phyloP scores from a whole-genome alignment of 1,140 invertebrate species.

The Drosophila seguyi region DNA sequence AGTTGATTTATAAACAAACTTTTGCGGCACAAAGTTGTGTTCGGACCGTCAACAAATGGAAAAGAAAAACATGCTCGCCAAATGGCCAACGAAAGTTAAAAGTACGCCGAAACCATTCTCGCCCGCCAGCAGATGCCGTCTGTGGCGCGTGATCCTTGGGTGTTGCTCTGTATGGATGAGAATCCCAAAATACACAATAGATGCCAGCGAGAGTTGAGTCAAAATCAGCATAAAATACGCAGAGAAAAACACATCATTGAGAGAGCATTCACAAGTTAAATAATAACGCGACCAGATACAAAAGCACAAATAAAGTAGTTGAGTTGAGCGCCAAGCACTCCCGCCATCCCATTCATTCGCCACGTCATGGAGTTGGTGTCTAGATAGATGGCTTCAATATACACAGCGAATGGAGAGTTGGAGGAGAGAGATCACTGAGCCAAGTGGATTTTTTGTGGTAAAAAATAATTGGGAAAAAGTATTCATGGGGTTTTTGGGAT shows the following conservation, averaged over 20 bases:
- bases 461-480: not conserved
- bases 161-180: conserved; percentile 7
- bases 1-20: conserved; percentile 81
- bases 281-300: conserved; percentile 56
- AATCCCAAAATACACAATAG: conserved; percentile 50
- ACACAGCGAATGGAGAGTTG: conserved; percentile 13
- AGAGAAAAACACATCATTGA: conserved; percentile 53
- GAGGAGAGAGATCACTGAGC: conserved; percentile 4
- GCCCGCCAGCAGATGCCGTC: conserved; percentile 18
- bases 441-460: not conserved
- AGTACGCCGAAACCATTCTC: conserved; percentile 41
- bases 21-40: conserved; percentile 67
- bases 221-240: conserved; percentile 56
- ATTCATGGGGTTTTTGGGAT: not conserved
- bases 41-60: conserved; percentile 67
- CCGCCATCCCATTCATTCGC: not conserved
- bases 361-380: conserved; percentile 24
- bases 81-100: conserved; percentile 74
- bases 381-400: conserved; percentile 41
- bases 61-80: conserved; percentile 59
- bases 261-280: conserved; percentile 59
- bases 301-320: conserved; percentile 62
- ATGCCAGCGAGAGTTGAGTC: conserved; percentile 19
- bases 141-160: conserved; percentile 28
- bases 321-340: conserved; percentile 38